Base-by-base conservation (phyloP, 2,797 vertebrate genomes). In the Cuculus canorus region DNA sequence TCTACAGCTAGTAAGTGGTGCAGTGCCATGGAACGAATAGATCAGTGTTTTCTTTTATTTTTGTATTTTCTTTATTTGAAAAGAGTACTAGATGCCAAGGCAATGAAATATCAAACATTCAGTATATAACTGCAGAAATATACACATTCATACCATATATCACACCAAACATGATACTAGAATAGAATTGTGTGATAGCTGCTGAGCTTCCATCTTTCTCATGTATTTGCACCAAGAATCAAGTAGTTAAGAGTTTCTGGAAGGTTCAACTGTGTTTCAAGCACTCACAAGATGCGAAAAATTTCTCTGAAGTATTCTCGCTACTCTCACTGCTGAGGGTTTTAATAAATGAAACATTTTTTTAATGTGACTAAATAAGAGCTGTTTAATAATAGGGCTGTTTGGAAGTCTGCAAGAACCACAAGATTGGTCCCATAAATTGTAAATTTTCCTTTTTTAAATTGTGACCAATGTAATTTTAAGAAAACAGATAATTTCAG, bases 51-150 rank as follows among this genome's bases (percentile, higher is more conserved):
- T 39, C 50, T 35, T 68, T 80, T 78, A 73, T 86, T 91, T 78
- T 75, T 48, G 47, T 63, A 64, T 86, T 96, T 86, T 88, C 68
- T 93, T 95, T 94, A 82, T 93, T 95, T 91, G 93, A 95, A 94
- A 68, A 96, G 68, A 86, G 70, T 90, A 72, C 73, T 73, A 94
- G 59, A 81, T 87, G 69, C 63, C 88, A 92, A 96, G 75, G 73
- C 88, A 90, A 82, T 5, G 22, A 92, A 75, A 93, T 81, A 71
- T 23, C 78, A 94, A 94, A 93, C 81, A 87, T 78, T 90, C 64
- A 24, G 25, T 43, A 76, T 17, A 32, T 39, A 88, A 61, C 41
- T 76, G 45, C 27, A 6, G 2, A 84, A 93, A 65, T 56, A 71
- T 4, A 54, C 27, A 53, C 35, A 50, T 61, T 32, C 1, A 28